Conservation (phyloP, 2,797 vertebrate species). For the Brachyalestes nurse region DNA sequence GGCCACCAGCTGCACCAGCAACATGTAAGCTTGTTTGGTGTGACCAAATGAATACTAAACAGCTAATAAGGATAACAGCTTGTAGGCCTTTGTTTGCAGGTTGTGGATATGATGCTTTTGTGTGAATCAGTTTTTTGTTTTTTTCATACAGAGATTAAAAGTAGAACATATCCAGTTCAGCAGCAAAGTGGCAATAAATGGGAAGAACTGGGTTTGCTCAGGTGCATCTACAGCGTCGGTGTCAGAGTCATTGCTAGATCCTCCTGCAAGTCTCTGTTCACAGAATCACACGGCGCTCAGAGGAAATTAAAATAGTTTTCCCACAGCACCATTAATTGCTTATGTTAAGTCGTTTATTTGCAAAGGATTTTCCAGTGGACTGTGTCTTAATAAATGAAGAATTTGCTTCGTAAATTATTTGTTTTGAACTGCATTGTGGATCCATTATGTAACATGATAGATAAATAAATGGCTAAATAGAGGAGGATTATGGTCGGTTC, state of each 20-base stretch:
- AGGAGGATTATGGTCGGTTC: constrained; percentile 59
- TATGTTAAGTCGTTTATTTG: constrained; percentile 74
- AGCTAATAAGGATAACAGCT: no score
- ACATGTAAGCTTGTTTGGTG: no score
- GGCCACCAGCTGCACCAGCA: no score
- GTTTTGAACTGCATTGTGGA: constrained; percentile 59
- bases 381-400: constrained; percentile 43
- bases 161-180: constrained; percentile 12
- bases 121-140: neutral
- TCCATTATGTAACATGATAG: constrained; percentile 47
- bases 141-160: neutral
- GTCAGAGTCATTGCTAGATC: constrained; percentile 5
- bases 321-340: constrained; percentile 77
- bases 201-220: neutral
- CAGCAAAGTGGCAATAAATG: neutral
- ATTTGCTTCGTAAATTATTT: constrained; percentile 61
- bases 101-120: neutral
- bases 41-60: no score
- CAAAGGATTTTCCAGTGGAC: constrained; percentile 67
- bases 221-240: neutral
- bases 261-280: constrained; percentile 62
- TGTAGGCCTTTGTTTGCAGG: neutral
- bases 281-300: constrained; percentile 46
- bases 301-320: constrained; percentile 78
- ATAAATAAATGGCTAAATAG: constrained; percentile 58